Conservation (phyloP, 2,797 vertebrate genomes). For the Fringilla coelebs region DNA sequence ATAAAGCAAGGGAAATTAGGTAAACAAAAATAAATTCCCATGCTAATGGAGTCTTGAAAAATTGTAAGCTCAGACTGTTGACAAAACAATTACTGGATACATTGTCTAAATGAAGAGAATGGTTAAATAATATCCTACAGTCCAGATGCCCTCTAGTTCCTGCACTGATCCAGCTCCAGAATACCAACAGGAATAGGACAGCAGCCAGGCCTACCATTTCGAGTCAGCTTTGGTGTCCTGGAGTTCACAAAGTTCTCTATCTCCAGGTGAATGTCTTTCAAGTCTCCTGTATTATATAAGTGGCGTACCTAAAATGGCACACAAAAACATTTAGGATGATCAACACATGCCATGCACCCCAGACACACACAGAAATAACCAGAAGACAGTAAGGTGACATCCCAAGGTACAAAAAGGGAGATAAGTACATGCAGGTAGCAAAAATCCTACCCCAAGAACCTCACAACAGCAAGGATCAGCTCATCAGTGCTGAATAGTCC, state of each 20-base stretch:
- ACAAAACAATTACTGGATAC: not conserved
- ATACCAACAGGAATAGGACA: not conserved
- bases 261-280: slow-evolving; percentile 86
- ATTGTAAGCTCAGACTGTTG: not conserved
- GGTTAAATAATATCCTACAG: not conserved
- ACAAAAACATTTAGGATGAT: not conserved
- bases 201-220: slow-evolving; percentile 82
- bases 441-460: not conserved
- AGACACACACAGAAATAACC: not conserved
- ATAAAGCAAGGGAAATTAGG: not conserved
- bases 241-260: slow-evolving; percentile 90
- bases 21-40: not conserved
- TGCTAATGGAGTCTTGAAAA: not conserved
- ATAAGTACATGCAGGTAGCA: not conserved
- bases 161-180: not conserved
- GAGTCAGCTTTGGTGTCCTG: slow-evolving; percentile 85
- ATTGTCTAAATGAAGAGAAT: not conserved
- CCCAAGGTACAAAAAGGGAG: not conserved
- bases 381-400: not conserved
- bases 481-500: not conserved
- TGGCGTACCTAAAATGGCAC: slow-evolving; percentile 84
- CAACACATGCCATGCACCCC: not conserved
- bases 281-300: slow-evolving; percentile 88
- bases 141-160: not conserved
- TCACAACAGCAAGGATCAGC: not conserved